phyloP scores from a whole-genome alignment of 1,140 invertebrate species.

The Drosophila funebris region DNA sequence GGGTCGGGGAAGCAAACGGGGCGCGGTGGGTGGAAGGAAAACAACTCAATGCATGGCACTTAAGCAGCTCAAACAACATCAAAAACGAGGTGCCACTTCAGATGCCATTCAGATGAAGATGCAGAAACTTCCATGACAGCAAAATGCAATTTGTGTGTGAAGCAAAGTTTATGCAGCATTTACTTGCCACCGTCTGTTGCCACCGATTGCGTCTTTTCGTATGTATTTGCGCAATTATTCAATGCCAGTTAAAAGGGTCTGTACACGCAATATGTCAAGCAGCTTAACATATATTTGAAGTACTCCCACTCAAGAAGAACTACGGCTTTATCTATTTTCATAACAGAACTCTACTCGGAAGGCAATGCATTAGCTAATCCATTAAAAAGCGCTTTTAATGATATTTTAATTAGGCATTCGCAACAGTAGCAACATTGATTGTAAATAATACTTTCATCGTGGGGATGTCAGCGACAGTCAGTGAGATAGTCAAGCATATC shows the following conservation, averaged over 20 bases:
- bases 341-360: not conserved
- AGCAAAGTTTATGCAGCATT: conserved; percentile 45
- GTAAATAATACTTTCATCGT: not conserved
- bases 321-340: conserved; percentile 4
- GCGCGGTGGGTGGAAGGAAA: conserved; percentile 39
- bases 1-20: not conserved
- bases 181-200: conserved; percentile 35
- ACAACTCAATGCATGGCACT: conserved; percentile 78
- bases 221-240: conserved; percentile 58
- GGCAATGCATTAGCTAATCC: conserved; percentile 32
- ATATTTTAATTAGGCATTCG: conserved; percentile 61
- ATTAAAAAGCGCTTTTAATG: conserved; percentile 24
- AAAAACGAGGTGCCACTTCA: conserved; percentile 36
- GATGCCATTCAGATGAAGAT: conserved; percentile 67
- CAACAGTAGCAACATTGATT: not conserved
- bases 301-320: not conserved
- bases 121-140: conserved; percentile 68
- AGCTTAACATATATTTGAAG: conserved; percentile 3
- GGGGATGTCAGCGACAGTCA: not conserved
- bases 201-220: not conserved
- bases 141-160: conserved; percentile 66
- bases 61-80: conserved; percentile 61
- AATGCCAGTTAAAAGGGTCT: not conserved
- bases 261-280: not conserved
- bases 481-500: not conserved